These are phyloP conservation scores for Oscheius sp. DNA, from an alignment of 2,888 invertebrate species.

Conservation along the genomic window DNA sequence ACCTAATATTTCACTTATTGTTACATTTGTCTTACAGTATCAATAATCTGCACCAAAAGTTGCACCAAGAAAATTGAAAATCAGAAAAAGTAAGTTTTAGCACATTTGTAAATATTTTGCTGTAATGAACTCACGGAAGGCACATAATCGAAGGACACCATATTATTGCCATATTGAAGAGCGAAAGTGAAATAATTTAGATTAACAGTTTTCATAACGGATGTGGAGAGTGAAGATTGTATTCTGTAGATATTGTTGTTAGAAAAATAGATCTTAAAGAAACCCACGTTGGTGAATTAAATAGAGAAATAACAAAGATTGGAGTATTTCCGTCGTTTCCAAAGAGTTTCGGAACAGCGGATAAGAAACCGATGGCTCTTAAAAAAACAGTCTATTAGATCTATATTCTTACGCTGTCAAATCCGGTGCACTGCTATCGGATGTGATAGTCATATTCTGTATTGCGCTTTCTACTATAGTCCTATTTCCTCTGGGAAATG, in stretches of 20 bases:
- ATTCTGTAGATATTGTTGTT: conserved; percentile 7
- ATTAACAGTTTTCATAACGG: conserved; percentile 9
- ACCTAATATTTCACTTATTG: no score
- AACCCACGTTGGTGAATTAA: conserved; percentile 19
- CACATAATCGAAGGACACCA: conserved; percentile 1
- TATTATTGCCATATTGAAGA: conserved; percentile 15
- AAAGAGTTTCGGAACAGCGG: background rate
- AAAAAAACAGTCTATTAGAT: background rate
- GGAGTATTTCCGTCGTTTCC: background rate
- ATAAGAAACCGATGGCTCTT: conserved; percentile 21
- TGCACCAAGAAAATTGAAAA: no score
- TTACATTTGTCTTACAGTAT: no score
- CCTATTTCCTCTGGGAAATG: background rate
- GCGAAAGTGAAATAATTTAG: conserved; percentile 30
- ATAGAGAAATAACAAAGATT: conserved; percentile 14
- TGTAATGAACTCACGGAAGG: conserved; percentile 12
- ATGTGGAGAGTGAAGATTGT: background rate
- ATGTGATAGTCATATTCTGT: background rate
- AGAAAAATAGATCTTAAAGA: background rate
- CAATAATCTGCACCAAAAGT: no score
- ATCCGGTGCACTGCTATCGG: conserved; percentile 6
- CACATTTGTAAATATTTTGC: no score
- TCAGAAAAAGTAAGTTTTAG: no score
- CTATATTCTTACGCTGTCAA: background rate
- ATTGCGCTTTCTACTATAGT: background rate